Conservation (phyloP, 2,888 invertebrate genomes). For the Drosophila mimetica region DNA sequence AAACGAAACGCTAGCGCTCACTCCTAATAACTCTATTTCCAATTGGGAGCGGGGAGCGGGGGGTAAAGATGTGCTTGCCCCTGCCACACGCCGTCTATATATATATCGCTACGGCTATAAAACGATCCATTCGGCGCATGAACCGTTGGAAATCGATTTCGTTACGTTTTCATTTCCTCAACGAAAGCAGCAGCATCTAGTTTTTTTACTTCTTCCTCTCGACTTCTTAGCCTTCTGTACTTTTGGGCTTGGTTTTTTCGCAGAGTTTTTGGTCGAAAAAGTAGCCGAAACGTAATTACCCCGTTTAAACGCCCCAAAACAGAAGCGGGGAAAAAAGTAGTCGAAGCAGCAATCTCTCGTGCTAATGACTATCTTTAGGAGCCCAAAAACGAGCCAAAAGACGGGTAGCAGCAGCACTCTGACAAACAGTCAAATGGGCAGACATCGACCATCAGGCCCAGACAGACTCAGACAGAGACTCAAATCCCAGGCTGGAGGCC, state of each 20-base stretch:
- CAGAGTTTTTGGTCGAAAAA: conserved; percentile 37
- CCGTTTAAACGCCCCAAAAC: conserved; percentile 63
- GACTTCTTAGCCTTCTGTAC: conserved; percentile 1
- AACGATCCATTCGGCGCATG: conserved; percentile 47
- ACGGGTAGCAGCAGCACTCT: conserved; percentile 66
- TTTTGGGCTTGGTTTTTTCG: conserved; percentile 20
- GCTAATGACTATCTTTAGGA: conserved; percentile 76
- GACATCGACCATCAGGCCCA: conserved; percentile 25
- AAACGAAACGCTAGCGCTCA: conserved; percentile 52
- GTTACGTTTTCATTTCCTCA: conserved; percentile 76
- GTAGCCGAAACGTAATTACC: conserved; percentile 67
- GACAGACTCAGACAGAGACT: conserved; percentile 17
- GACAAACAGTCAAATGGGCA: conserved; percentile 51
- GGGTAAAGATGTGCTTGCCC: conserved; percentile 33
- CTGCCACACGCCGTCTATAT: conserved; percentile 63
- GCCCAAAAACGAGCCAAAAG: conserved; percentile 56
- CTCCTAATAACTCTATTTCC: conserved; percentile 71
- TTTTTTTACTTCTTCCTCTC: conserved; percentile 14
- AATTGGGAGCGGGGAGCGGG: conserved; percentile 21
- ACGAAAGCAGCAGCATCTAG: conserved; percentile 44
- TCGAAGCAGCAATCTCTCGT: conserved; percentile 58
- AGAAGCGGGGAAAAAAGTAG: conserved; percentile 47
- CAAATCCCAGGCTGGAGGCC: conserved; percentile 42
- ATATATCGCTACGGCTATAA: conserved; percentile 7
- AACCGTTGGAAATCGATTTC: conserved; percentile 75